These are phyloP conservation scores for Ochropleura plecta DNA, from an alignment of 2,888 invertebrate genomes.

Conservation along the genomic window DNA sequence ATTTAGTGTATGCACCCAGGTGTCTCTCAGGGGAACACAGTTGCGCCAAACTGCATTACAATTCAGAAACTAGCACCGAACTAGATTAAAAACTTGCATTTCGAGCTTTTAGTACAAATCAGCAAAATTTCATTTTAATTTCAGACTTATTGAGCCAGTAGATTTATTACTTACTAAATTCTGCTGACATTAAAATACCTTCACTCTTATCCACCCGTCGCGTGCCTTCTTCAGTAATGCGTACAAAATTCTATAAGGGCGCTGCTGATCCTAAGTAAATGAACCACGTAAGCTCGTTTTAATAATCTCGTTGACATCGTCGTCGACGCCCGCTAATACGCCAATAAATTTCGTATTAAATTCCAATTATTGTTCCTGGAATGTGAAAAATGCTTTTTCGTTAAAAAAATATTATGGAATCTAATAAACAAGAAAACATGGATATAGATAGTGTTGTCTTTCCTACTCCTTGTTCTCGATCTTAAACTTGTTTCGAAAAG, in stretches of 20 bases:
- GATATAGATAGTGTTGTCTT: neutral
- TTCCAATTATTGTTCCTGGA: slow-evolving; percentile 24
- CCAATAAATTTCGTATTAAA: slow-evolving; percentile 40
- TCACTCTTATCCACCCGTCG: neutral
- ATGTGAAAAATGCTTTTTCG: slow-evolving; percentile 1
- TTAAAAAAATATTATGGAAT: slow-evolving; percentile 8
- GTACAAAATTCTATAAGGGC: slow-evolving; percentile 25
- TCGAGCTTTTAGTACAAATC: neutral
- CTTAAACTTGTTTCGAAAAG: neutral
- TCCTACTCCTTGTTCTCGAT: neutral
- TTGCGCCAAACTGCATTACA: slow-evolving; percentile 10
- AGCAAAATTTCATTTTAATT: neutral
- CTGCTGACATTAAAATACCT: slow-evolving; percentile 14
- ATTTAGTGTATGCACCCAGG: neutral
- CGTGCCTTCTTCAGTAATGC: slow-evolving; percentile 29
- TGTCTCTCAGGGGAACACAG: neutral
- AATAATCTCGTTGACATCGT: slow-evolving; percentile 40
- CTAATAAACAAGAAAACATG: slow-evolving; percentile 7
- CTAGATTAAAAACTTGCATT: neutral
- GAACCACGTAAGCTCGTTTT: slow-evolving; percentile 48
- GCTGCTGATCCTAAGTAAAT: slow-evolving; percentile 36
- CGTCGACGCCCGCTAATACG: slow-evolving; percentile 15
- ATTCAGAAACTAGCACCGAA: neutral
- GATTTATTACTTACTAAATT: slow-evolving; percentile 5
- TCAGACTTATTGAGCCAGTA: neutral